phyloP scores from a whole-genome alignment of 1,140 invertebrate genomes.

The Drosophila kurseongensis region DNA sequence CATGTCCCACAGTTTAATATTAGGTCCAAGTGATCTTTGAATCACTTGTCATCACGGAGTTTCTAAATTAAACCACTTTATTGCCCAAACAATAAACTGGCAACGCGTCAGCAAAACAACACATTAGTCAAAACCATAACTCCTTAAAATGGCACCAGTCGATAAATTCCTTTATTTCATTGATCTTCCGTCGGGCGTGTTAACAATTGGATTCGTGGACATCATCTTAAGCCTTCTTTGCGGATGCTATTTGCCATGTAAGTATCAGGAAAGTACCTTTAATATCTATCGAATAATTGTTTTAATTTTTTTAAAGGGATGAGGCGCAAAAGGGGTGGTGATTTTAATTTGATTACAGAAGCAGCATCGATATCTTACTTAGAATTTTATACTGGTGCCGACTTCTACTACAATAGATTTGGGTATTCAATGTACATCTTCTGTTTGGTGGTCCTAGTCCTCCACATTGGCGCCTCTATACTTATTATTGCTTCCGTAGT shows the following conservation, averaged over 20 bases:
- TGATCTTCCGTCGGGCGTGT: constrained; percentile 16
- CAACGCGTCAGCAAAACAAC: neutral
- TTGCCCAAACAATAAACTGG: neutral
- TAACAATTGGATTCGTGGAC: constrained; percentile 26
- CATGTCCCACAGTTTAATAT: too few species aligned
- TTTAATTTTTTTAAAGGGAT: constrained; percentile 8
- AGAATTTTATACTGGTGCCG: too few species aligned
- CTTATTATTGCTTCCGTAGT: constrained; percentile 9
- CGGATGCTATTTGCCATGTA: constrained; percentile 9
- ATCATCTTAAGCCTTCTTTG: constrained; percentile 14
- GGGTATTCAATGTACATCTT: constrained; percentile 18
- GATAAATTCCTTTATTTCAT: constrained; percentile 21
- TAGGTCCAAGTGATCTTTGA: neutral
- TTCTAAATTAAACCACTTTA: neutral
- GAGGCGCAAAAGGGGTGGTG: neutral
- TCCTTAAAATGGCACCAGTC: constrained; percentile 11
- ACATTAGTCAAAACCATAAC: neutral
- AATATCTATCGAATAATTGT: too few species aligned
- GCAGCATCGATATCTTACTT: neutral
- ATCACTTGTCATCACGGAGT: neutral
- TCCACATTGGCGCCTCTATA: constrained; percentile 25
- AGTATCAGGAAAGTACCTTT: neutral
- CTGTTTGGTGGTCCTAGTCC: constrained; percentile 4
- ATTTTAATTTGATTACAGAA: neutral
- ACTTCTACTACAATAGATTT: too few species aligned